Conservation (phyloP, 2,113 vertebrate genomes). For the Saccopteryx leptura region DNA sequence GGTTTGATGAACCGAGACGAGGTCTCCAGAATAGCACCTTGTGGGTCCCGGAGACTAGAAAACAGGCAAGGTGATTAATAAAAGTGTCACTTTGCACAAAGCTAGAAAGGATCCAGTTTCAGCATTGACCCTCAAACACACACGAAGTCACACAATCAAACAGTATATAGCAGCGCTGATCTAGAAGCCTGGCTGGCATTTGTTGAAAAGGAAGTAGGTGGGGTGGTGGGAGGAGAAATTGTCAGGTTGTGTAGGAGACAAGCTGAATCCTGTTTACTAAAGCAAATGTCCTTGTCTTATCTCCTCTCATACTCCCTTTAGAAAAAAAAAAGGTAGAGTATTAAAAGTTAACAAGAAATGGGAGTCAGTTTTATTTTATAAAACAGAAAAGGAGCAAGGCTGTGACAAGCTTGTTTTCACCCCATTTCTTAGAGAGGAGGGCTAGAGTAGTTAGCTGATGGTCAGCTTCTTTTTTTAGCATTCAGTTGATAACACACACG, state of each 20-base stretch:
- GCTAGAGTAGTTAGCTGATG: neutral
- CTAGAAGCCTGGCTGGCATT: neutral
- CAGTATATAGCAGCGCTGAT: neutral
- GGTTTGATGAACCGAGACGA: neutral
- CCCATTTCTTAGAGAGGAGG: neutral
- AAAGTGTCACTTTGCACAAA: neutral
- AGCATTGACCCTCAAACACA: neutral
- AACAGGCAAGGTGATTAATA: neutral
- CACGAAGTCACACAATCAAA: neutral
- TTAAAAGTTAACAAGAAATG: constrained; percentile 32
- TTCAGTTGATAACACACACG: accelerated
- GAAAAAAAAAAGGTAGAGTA: constrained; percentile 46
- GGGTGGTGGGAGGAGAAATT: neutral
- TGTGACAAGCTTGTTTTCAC: neutral
- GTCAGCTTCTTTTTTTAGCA: neutral
- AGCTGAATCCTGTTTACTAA: neutral
- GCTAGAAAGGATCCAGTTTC: neutral
- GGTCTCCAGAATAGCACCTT: neutral
- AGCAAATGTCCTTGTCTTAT: constrained; percentile 25
- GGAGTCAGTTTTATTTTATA: neutral
- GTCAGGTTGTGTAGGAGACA: neutral
- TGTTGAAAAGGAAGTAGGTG: neutral
- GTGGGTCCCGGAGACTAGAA: neutral
- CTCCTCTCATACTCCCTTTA: constrained; percentile 7
- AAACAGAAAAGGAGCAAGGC: constrained; percentile 6